A percentile compares a stretch with the other conserved stretches of the same genome.
These are phyloP conservation scores for Heliocidaris erythrogramma DNA, from an alignment of 35 echinoderm and acorn worm genomes.

Conservation along the genomic window DNA sequence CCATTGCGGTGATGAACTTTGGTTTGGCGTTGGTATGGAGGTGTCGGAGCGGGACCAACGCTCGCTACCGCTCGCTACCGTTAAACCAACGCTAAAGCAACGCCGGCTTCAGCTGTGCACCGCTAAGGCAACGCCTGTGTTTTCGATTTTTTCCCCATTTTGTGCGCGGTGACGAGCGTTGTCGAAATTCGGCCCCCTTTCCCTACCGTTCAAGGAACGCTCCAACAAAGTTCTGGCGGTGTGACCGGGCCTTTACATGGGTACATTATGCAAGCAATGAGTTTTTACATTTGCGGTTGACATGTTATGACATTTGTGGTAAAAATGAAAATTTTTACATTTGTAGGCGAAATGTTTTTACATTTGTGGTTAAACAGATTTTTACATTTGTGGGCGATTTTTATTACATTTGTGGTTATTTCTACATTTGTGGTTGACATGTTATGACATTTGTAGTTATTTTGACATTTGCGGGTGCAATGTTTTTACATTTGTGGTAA, in stretches of 20 bases:
- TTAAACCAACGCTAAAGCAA: slow-evolving; percentile 37
- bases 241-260: neutral
- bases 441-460: too few species aligned
- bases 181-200: slow-evolving; percentile 32
- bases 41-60: neutral
- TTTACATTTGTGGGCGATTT: too few species aligned
- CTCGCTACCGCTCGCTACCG: neutral
- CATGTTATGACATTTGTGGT: too few species aligned
- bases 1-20: neutral
- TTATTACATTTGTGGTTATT: too few species aligned
- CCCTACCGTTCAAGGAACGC: slow-evolving; percentile 19
- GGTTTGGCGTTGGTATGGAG: neutral
- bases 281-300: too few species aligned
- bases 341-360: too few species aligned
- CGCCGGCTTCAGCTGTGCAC: slow-evolving; percentile 26
- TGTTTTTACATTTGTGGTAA: too few species aligned
- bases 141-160: slow-evolving; percentile 25
- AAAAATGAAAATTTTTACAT: too few species aligned
- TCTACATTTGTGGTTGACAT: too few species aligned
- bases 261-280: too few species aligned
- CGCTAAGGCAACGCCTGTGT: slow-evolving; percentile 26
- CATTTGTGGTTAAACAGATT: too few species aligned
- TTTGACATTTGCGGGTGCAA: too few species aligned
- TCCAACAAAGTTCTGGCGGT: neutral
- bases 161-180: slow-evolving; percentile 36